Percentiles rank a stretch among this genome's conserved stretches.
These are phyloP conservation scores for Sus scrofa DNA, from an alignment of 2,113 vertebrate species.

Conservation along the genomic window T2T-Sscrofa CM000816.6:28741501-28742000, in stretches of 20 bases:
- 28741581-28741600: background rate
- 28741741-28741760: background rate
- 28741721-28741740: background rate
- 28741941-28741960: background rate
- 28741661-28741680: background rate
- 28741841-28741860: background rate
- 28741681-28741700: background rate
- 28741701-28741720: background rate
- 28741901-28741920: background rate
- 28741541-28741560: background rate
- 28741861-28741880: background rate
- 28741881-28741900: background rate
- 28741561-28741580: background rate
- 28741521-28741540: background rate
- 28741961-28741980: too few relatives aligned
- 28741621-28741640: background rate
- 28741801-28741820: background rate
- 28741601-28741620: background rate
- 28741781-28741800: background rate
- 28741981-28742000: background rate
- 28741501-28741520: background rate
- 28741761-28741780: background rate
- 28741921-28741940: background rate
- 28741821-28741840: background rate
- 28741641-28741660: background rate